Base-by-base conservation (phyloP, 2,113 vertebrate species). In the Condylura cristata region DNA sequence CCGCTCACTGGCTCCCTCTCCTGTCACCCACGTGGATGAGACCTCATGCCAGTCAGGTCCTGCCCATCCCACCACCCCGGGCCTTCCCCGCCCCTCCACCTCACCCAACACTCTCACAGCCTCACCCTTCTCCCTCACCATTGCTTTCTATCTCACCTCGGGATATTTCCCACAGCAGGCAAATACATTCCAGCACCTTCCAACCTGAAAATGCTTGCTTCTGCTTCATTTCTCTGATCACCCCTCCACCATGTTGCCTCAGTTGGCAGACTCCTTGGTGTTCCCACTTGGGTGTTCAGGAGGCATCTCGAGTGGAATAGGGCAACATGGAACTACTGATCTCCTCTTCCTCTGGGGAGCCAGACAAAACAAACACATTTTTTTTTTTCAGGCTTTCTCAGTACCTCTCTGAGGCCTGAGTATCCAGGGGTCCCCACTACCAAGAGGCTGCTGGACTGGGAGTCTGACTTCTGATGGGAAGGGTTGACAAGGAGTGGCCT, bases 21-120 rank as follows among this genome's bases (percentile, higher is more conserved):
- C 44, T 24, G 3, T 63, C 22, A 28, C 11, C 58, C 39, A 2
- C 3, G 30, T 9, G 32, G n/a, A 56, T 22, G 17, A 46, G 32
- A 3, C 56, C 34, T 32, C 17, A 0, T 1, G 20, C 60, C 82
- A 37, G 0, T n/a, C 22, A n/a, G 48, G 11, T 44, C 60, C 66
- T 63, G 72, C 37, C 65, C 5, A 46, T 46, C n/a, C 5, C 22
- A 39, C n/a, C 3, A 2, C 41, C 8, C 1, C 4, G 2, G 30
- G 17, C 16, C 16, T 80, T 56, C 9, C 34, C 58, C 18, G 72
- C 34, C 28, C 66, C 60, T 63, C 32, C 24, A 44, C 6, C 46
- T 28, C 30, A 26, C 41, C 18, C 24, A 34, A 10, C 8, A 5
- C 10, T n/a, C 6, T 20, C 44, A 18, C 0, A 0, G 5, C 48